phyloP scores from a whole-genome alignment of 2,113 vertebrate genomes.

The Agapornis roseicollis region DNA sequence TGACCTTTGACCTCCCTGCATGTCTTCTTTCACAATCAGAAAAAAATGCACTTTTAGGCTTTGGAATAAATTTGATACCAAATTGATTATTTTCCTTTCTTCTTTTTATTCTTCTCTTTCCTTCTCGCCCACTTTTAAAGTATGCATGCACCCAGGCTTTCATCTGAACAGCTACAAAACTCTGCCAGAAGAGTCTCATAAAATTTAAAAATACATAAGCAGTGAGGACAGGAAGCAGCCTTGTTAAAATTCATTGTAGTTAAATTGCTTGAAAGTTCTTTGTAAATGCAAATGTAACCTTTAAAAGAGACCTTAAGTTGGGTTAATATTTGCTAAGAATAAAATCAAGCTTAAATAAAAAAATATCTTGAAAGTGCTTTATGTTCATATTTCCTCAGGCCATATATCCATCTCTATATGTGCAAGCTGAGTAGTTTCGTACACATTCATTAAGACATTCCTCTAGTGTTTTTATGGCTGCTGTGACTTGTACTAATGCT shows the following conservation, averaged over 20 bases:
- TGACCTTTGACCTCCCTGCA: slow-evolving; percentile 95
- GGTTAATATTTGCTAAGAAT: slow-evolving; percentile 77
- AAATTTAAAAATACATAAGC: slow-evolving; percentile 71
- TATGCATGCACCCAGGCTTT: slow-evolving; percentile 59
- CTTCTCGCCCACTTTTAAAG: slow-evolving; percentile 54
- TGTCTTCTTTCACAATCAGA: slow-evolving; percentile 96
- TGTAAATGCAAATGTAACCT: slow-evolving; percentile 76
- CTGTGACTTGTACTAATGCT: neutral
- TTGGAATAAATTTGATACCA: slow-evolving; percentile 95
- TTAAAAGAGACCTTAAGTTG: slow-evolving; percentile 55
- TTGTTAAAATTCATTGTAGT: slow-evolving; percentile 69
- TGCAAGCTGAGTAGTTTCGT: slow-evolving; percentile 30
- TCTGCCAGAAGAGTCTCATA: slow-evolving; percentile 68
- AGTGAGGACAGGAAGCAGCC: slow-evolving; percentile 55
- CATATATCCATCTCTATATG: slow-evolving; percentile 40
- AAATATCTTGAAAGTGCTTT: slow-evolving; percentile 35
- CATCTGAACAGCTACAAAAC: slow-evolving; percentile 74
- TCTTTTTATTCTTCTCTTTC: slow-evolving; percentile 51
- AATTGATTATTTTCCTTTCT: slow-evolving; percentile 86
- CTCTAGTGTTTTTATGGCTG: neutral
- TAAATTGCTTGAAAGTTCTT: slow-evolving; percentile 70
- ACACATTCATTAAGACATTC: slow-evolving; percentile 22
- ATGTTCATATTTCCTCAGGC: slow-evolving; percentile 52
- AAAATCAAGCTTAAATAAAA: slow-evolving; percentile 8
- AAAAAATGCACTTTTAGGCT: slow-evolving; percentile 84